A percentile compares a stretch with the other conserved stretches of the same genome.
Conservation (phyloP, 2,113 vertebrate genomes). For the Cheirogaleus medius region DNA sequence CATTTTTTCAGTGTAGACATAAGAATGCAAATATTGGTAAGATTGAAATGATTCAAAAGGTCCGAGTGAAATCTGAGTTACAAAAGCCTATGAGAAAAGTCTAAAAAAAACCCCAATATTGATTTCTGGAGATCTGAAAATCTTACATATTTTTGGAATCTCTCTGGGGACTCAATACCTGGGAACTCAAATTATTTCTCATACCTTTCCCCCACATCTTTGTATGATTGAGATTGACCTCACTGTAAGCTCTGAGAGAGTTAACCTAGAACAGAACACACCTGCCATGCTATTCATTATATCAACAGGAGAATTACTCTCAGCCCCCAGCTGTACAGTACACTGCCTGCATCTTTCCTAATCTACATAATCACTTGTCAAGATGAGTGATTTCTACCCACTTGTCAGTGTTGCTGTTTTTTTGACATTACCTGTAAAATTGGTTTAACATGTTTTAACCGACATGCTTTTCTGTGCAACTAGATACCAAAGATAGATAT, state of each 20-base stretch:
- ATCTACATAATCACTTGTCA: conserved; percentile 78
- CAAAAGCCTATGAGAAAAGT: not conserved
- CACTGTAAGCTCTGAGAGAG: conserved; percentile 28
- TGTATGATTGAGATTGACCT: not conserved
- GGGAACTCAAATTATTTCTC: not conserved
- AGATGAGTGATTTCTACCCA: conserved; percentile 73
- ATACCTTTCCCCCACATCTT: not conserved
- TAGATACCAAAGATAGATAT: not conserved
- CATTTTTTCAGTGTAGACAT: not conserved
- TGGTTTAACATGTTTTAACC: conserved; percentile 74
- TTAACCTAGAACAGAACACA: conserved; percentile 46
- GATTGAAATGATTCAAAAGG: conserved; percentile 1
- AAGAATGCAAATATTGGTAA: not conserved
- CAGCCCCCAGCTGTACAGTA: not conserved
- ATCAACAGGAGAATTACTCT: conserved; percentile 52
- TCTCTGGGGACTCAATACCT: not conserved
- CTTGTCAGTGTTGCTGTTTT: conserved; percentile 71
- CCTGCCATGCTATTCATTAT: conserved; percentile 40
- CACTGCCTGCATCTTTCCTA: conserved; percentile 52
- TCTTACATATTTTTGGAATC: conserved; percentile 12
- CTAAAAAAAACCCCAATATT: not conserved
- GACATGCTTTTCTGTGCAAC: conserved; percentile 56
- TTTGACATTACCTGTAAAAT: conserved; percentile 68
- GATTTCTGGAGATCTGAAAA: not conserved
- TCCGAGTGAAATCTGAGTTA: not conserved